Evolutionary conservation across 1,140 invertebrate species (phyloP), one percentile per base, ranked within the genome.

Genomic region (Saxidomus purpurata): DNA sequence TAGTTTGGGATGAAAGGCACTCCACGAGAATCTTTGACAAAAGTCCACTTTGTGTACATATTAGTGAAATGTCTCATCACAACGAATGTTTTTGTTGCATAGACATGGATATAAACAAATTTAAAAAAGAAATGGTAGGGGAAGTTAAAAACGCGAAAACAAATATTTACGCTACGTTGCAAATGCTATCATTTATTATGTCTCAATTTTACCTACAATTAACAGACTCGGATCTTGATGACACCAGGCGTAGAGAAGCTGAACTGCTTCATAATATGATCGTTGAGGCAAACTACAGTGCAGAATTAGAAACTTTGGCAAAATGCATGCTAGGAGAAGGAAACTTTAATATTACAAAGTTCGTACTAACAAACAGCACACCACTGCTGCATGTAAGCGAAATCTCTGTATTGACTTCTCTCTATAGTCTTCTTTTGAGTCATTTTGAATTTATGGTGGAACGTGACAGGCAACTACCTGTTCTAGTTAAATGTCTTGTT

Each of bases 241-340:
- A 81, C n/a, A 22, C 77, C 13, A 36, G 25, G 3, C 38, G 36
- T 4, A 59, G 49, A 11, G 3, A 8, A 61, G 77, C 77, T 6
- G 43, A 19, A 31, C 3, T 81, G n/a, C 1, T 81, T 15, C 3
- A 38, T 31, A 81, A 81, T 59, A 28, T 59, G 34, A 31, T 61
- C 1, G 52, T 61, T 19, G 77, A 25, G 34, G 13, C 25, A 31
- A 25, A 31, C 0, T 25, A 9, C 1, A 38, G 36, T n/a, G 31
- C 2, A 13, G 55, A 81, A 81, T 3, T 36, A 13, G n/a, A 11
- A 25, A 34, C 1, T 17, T 81, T 79, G 25, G 15, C 52, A 1
- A 52, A 49, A 22, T 81, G 77, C 34, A 34, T 81, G 59, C 15
- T 61, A 25, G 77, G 77, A 38, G 47, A 38, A 22, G 15, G 59